Percentiles rank a stretch among this genome's conserved stretches.
phyloP scores from a whole-genome alignment of 2,113 vertebrate genomes.

The Actinemys pallida region DNA sequence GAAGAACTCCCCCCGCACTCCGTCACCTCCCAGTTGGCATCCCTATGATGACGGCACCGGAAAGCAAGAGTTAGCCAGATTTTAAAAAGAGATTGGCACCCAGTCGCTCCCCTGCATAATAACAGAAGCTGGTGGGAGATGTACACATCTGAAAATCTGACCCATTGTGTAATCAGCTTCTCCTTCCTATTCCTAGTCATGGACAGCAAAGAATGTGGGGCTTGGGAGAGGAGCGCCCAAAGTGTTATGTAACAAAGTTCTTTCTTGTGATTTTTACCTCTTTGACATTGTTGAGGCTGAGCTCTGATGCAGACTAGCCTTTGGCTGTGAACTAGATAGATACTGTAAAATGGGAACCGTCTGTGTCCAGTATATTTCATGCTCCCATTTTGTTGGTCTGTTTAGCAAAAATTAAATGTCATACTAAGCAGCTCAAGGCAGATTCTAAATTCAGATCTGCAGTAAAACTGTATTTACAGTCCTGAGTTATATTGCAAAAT shows the following conservation, averaged over 20 bases:
- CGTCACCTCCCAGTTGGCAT: too few species aligned
- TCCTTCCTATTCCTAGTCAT: neutral
- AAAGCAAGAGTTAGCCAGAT: neutral
- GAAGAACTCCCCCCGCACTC: neutral
- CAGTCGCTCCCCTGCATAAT: neutral
- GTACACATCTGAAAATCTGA: neutral
- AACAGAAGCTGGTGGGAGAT: neutral
- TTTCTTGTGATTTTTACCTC: neutral
- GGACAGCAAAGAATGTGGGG: neutral
- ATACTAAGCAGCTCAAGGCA: neutral
- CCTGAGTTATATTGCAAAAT: neutral
- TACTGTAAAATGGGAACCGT: neutral
- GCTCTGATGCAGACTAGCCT: neutral
- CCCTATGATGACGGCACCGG: too few species aligned
- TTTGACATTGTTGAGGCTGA: neutral
- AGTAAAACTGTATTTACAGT: neutral
- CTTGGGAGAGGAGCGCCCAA: neutral
- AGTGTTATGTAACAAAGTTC: neutral
- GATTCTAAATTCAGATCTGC: neutral
- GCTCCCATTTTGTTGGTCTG: neutral
- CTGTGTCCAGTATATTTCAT: neutral
- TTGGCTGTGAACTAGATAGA: neutral
- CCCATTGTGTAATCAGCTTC: neutral
- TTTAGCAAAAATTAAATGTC: constrained; percentile 4
- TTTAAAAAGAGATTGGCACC: neutral